These are phyloP conservation scores for Stegodyphus dumicola DNA, from an alignment of 1,140 invertebrate species.

Conservation along the genomic window DNA sequence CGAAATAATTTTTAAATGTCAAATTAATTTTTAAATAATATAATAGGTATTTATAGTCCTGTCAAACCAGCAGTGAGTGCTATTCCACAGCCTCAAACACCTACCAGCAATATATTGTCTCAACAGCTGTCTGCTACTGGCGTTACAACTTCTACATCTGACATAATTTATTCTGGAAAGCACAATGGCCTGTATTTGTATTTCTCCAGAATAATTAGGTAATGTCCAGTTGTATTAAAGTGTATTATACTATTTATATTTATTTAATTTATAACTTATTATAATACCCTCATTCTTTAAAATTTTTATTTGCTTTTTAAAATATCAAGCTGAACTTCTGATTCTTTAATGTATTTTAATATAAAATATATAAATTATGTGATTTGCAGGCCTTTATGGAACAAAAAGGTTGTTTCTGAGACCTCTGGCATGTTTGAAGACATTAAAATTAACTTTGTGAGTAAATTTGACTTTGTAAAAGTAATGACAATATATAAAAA, in stretches of 20 bases:
- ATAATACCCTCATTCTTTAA: not conserved
- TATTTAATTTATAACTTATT: slow-evolving; percentile 11
- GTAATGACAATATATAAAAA: no score
- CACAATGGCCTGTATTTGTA: slow-evolving; percentile 95
- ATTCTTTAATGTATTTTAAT: no score
- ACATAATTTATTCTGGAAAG: slow-evolving; percentile 82
- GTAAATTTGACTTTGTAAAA: slow-evolving; percentile 35
- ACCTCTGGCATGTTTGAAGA: slow-evolving; percentile 64
- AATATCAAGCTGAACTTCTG: no score
- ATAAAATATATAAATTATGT: no score
- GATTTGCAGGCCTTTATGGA: slow-evolving; percentile 68
- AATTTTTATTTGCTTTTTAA: not conserved
- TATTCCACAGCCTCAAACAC: not conserved
- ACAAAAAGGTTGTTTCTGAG: slow-evolving; percentile 66
- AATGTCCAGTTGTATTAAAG: not conserved
- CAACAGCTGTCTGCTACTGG: slow-evolving; percentile 16
- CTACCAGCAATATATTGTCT: not conserved
- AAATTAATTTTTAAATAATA: not conserved
- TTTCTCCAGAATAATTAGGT: slow-evolving; percentile 83
- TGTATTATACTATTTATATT: not conserved
- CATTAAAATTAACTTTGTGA: slow-evolving; percentile 66
- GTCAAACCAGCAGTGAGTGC: not conserved
- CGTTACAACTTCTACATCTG: slow-evolving; percentile 65
- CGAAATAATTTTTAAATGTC: not conserved
- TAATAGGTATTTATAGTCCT: slow-evolving; percentile 37